Evolutionary conservation across 2,888 invertebrate genomes (phyloP), one percentile per base, ranked within the genome.

Genomic region (Achlya flavicornis): DNA sequence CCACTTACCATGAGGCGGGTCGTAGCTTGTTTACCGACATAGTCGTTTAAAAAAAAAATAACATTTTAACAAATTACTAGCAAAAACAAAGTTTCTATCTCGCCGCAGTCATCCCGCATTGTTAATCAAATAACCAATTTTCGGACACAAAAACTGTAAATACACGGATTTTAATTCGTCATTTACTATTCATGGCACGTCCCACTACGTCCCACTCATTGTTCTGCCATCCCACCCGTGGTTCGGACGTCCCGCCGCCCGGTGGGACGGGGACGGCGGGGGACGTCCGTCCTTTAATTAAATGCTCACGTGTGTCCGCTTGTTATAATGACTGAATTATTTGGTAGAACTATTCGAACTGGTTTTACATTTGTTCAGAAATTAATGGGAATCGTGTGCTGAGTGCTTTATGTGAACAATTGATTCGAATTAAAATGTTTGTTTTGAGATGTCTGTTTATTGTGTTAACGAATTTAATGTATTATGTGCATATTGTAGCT

Each of bases 141-240:
- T 16, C 46, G 48, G 3, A 19, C 48, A 53, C 48, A 53, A 53
- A 53, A 53, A 53, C 48, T 53, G 48, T 53, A 53, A 53, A 53
- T 53, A 53, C 46, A 46, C 10, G 48, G 48, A 53, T 53, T 53
- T 53, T 53, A 53, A 53, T 53, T 53, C 48, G 8, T 16, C 48
- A 53, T 53, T 53, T 53, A 53, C 48, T 53, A 53, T 53, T 53
- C 48, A 53, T 53, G 48, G 16, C 48, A 53, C 48, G 48, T 53
- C 48, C n/a, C n/a, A n/a, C 48, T 53, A 8, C 19, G 19, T 53
- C 46, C 14, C n/a, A n/a, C 46, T n/a, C 46, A n/a, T n/a, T 46
- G 46, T 46, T n/a, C n/a, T n/a, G n/a, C n/a, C n/a, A n/a, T n/a
- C n/a, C n/a, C n/a, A n/a, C n/a, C n/a, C 46, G 8, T 14, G 8